Evolutionary conservation across 2,888 invertebrate species (phyloP).

Genomic region (Nymphalis urticae): DNA sequence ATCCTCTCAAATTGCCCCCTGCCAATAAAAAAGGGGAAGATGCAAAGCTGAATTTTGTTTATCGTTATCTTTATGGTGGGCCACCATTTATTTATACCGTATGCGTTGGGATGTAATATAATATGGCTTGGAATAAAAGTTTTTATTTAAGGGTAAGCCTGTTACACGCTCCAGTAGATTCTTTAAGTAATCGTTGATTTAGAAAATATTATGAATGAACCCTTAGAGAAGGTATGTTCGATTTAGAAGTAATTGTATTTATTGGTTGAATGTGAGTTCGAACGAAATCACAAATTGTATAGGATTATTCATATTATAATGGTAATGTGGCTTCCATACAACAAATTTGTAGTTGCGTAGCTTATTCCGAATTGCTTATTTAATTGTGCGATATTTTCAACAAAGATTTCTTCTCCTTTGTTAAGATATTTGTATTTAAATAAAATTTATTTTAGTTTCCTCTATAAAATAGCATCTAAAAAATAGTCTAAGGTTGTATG

Average conservation of each 20-base stretch:
- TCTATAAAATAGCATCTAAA: no score
- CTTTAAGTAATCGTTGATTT: constrained; percentile 35
- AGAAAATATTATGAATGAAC: constrained; percentile 27
- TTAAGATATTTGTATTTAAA: no score
- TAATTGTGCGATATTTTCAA: constrained; percentile 4
- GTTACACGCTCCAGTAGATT: constrained; percentile 44
- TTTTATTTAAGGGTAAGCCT: constrained; percentile 61
- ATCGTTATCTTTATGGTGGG: constrained; percentile 79
- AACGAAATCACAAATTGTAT: constrained; percentile 8
- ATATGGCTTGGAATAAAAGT: constrained; percentile 68
- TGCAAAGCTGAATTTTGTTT: constrained; percentile 78
- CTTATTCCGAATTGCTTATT: constrained; percentile 10
- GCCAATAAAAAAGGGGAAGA: constrained; percentile 79
- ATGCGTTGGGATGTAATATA: constrained; percentile 74
- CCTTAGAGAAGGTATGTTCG: constrained; percentile 1
- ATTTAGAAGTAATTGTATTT: constrained; percentile 10
- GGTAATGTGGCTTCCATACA: constrained; percentile 3
- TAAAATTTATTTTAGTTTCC: no score
- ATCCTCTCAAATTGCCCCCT: constrained; percentile 78
- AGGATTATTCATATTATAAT: constrained; percentile 3
- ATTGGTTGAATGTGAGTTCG: constrained; percentile 4
- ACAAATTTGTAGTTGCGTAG: background rate
- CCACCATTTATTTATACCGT: constrained; percentile 74
- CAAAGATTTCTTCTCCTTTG: no score
- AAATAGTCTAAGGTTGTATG: no score